A percentile compares a stretch with the other conserved stretches of the same genome.
phyloP scores from a whole-genome alignment of 2,888 invertebrate species.

The Blomia tropicalis region DNA sequence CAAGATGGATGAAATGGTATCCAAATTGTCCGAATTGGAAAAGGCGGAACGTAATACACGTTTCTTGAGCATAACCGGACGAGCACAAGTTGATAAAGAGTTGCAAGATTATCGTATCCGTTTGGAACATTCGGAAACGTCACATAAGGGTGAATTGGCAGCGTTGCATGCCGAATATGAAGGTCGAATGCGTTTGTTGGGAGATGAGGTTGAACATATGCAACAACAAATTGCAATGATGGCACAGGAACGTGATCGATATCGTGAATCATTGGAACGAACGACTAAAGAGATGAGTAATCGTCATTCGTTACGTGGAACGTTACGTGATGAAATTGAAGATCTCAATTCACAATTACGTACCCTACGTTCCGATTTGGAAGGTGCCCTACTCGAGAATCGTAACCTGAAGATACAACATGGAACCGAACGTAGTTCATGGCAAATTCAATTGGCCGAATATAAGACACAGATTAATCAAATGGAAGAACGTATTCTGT shows the following conservation, averaged over 20 bases:
- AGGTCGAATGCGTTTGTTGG: conserved; percentile 59
- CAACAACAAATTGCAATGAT: conserved; percentile 62
- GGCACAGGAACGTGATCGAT: conserved; percentile 70
- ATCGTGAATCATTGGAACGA: conserved; percentile 61
- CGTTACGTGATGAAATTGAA: conserved; percentile 26
- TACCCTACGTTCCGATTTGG: conserved; percentile 44
- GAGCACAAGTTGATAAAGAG: conserved; percentile 58
- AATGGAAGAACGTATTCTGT: conserved; percentile 68
- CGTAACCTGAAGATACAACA: conserved; percentile 72
- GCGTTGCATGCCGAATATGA: conserved; percentile 70
- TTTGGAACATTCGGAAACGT: conserved; percentile 42
- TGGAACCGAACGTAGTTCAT: conserved; percentile 68
- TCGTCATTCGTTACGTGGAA: conserved; percentile 12
- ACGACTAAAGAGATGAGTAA: conserved; percentile 30
- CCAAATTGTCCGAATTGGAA: conserved; percentile 47
- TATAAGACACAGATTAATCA: conserved; percentile 72
- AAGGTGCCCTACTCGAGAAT: conserved; percentile 61
- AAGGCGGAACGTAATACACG: conserved; percentile 70
- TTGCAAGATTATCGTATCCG: conserved; percentile 36
- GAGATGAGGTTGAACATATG: conserved; percentile 62
- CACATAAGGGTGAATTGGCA: conserved; percentile 57
- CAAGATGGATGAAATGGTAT: conserved; percentile 58
- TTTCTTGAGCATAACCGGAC: conserved; percentile 47
- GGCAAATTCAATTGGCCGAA: conserved; percentile 69
- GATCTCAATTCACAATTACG: conserved; percentile 16